phyloP scores from a whole-genome alignment of 2,888 invertebrate species.

The Ichneumoninae sp. region DNA sequence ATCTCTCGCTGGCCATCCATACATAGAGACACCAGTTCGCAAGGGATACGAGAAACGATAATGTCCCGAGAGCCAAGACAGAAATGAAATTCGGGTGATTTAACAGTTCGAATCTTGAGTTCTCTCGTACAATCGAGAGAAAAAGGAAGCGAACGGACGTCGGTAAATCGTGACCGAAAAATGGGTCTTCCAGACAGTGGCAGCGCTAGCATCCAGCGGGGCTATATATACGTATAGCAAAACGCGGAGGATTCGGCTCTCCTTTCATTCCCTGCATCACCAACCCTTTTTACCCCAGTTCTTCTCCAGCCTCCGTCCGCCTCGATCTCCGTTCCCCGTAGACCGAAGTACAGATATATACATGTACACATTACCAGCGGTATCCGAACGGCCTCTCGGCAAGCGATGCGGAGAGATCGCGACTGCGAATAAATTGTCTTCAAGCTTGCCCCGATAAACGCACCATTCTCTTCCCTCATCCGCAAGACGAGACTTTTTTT shows the following conservation, averaged over 20 bases:
- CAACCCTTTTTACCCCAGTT: constrained; percentile 57
- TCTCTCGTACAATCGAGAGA: constrained; percentile 71
- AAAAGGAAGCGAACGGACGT: constrained; percentile 66
- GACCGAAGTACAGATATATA: constrained; percentile 15
- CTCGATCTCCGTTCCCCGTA: constrained; percentile 27
- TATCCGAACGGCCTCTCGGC: constrained; percentile 27
- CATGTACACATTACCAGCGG: background rate
- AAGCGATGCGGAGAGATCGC: constrained; percentile 24
- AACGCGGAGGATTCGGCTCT: constrained; percentile 28
- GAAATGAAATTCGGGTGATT: constrained; percentile 82
- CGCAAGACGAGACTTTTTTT: constrained; percentile 15
- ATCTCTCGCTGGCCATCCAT: constrained; percentile 2
- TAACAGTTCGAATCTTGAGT: constrained; percentile 78
- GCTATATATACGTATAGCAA: constrained; percentile 17
- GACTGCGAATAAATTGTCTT: constrained; percentile 54
- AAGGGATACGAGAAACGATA: constrained; percentile 76
- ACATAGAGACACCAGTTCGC: constrained; percentile 37
- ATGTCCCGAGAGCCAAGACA: constrained; percentile 75
- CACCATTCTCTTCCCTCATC: constrained; percentile 31
- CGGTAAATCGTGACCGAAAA: constrained; percentile 77
- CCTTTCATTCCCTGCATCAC: constrained; percentile 51
- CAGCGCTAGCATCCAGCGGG: constrained; percentile 3
- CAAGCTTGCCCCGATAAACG: constrained; percentile 38
- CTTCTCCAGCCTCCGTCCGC: constrained; percentile 27
- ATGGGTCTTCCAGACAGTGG: constrained; percentile 67